Evolutionary conservation across 2,797 vertebrate genomes (phyloP).

Genomic region (Thripadectes ignobilis): DNA sequence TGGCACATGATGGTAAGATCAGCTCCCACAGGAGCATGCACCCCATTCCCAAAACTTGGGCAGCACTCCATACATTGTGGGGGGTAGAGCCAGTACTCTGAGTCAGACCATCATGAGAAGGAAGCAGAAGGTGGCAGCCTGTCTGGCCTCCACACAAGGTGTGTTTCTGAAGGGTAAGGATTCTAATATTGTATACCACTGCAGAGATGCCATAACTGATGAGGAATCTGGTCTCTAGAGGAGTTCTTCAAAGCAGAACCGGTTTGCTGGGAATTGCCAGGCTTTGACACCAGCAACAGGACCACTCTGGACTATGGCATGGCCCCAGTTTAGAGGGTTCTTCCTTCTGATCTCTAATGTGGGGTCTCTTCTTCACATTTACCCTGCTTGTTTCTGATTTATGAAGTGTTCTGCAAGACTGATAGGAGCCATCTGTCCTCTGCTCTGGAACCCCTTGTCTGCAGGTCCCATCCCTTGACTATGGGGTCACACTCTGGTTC

Average conservation of each 20-base stretch:
- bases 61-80: fast-evolving
- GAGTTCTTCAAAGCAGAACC: background rate
- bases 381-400: background rate
- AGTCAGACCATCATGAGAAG: background rate
- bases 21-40: background rate
- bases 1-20: slow-evolving; percentile 88
- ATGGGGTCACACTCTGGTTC: slow-evolving; percentile 88
- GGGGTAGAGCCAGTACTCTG: background rate
- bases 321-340: background rate
- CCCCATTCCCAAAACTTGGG: background rate
- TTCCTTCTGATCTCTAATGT: background rate
- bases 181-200: background rate
- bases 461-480: slow-evolving; percentile 83
- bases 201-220: background rate
- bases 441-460: background rate
- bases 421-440: background rate
- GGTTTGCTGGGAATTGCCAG: background rate
- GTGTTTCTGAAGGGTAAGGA: background rate
- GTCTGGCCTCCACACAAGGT: background rate
- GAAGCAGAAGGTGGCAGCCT: background rate
- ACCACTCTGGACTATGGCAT: background rate
- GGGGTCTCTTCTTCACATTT: background rate
- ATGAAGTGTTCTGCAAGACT: background rate
- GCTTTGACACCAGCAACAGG: background rate
- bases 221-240: background rate